Percentiles rank a stretch among this genome's conserved stretches.
These are phyloP conservation scores for Tiliacea aurago DNA, from an alignment of 2,888 invertebrate species.

Conservation along the genomic window DNA sequence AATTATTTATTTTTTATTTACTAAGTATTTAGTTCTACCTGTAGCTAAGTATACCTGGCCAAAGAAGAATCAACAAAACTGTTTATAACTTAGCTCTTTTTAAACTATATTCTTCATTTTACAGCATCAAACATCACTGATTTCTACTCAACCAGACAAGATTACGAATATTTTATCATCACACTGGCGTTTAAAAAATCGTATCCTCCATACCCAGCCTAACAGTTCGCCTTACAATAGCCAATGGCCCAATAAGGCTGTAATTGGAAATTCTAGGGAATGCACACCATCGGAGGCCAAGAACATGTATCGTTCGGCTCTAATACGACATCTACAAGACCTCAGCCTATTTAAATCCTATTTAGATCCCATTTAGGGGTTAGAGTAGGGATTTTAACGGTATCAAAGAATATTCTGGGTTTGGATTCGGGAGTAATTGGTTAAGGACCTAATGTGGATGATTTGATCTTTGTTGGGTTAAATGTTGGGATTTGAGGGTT, in stretches of 20 bases:
- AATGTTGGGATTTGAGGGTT: not conserved
- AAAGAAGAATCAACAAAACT: too few relatives aligned
- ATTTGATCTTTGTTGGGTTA: conserved; percentile 4
- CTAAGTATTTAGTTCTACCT: too few relatives aligned
- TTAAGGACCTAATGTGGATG: conserved; percentile 24
- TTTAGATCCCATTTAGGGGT: conserved; percentile 68
- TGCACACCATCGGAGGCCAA: conserved; percentile 72
- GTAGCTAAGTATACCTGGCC: too few relatives aligned
- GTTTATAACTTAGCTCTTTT: too few relatives aligned
- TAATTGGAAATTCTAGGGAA: conserved; percentile 84
- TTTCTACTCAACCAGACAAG: too few relatives aligned
- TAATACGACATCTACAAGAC: conserved; percentile 76
- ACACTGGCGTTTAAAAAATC: conserved; percentile 31
- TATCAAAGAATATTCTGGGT: conserved; percentile 56
- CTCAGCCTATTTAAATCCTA: conserved; percentile 70
- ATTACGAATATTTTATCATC: not conserved
- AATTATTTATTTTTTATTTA: too few relatives aligned
- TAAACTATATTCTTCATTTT: too few relatives aligned
- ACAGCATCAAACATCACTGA: too few relatives aligned
- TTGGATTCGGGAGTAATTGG: conserved; percentile 59
- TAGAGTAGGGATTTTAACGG: conserved; percentile 55
- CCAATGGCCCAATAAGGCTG: conserved; percentile 80
- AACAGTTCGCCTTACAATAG: conserved; percentile 75
- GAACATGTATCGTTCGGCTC: conserved; percentile 67
- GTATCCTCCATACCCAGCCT: conserved; percentile 35